Evolutionary conservation across 2,113 vertebrate species (phyloP).

Genomic region (Rhinogobius similis): DNA sequence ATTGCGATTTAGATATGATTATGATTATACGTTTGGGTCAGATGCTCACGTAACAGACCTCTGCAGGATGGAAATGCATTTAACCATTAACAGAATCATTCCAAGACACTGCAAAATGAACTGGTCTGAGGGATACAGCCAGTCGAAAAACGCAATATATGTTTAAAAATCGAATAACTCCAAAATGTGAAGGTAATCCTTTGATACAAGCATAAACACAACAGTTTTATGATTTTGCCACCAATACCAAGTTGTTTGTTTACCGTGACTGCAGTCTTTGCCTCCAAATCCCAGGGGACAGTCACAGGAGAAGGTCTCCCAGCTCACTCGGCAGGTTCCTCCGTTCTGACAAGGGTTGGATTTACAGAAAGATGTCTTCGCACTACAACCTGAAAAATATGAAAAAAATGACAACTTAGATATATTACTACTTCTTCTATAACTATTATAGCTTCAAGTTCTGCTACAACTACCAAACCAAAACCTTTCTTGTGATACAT

Average conservation of each 20-base stretch:
- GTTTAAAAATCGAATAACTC: too few species aligned
- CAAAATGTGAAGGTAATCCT: too few species aligned
- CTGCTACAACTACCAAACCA: not conserved
- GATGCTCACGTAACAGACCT: too few species aligned
- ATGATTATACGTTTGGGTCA: too few species aligned
- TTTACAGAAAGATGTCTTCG: slow-evolving; percentile 90
- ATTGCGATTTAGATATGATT: too few species aligned
- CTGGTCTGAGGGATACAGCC: too few species aligned
- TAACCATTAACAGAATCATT: too few species aligned
- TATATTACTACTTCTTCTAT: not conserved
- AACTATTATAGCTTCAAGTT: not conserved
- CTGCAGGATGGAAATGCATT: too few species aligned
- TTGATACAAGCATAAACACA: not conserved
- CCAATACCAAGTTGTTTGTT: slow-evolving; percentile 49
- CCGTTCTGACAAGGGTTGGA: slow-evolving; percentile 93
- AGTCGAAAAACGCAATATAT: too few species aligned
- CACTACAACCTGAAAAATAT: slow-evolving; percentile 85
- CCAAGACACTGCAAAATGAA: too few species aligned
- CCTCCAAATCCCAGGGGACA: slow-evolving; percentile 95
- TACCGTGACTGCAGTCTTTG: slow-evolving; percentile 92
- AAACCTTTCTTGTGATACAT: too few species aligned
- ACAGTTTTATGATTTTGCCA: not conserved
- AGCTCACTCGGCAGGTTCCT: slow-evolving; percentile 89
- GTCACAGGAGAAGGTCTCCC: slow-evolving; percentile 94
- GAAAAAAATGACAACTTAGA: not conserved